Conservation (phyloP, 2,797 vertebrate species). For the Cichlasoma orientale region DNA sequence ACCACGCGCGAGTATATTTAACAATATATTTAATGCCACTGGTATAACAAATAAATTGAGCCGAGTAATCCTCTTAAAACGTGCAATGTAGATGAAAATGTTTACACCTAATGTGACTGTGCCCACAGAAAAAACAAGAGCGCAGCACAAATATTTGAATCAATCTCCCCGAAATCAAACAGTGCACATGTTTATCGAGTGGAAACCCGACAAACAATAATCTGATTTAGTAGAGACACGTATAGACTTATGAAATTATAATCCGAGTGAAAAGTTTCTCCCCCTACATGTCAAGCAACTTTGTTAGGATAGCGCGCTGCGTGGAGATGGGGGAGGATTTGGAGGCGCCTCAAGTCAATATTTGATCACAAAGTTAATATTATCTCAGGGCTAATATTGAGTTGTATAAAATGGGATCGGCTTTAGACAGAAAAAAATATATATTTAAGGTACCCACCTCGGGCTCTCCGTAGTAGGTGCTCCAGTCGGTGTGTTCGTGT, state of each 20-base stretch:
- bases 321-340: conserved; percentile 95
- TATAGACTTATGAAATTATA: conserved; percentile 66
- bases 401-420: conserved; percentile 95
- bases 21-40: background rate
- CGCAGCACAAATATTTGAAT: conserved; percentile 62
- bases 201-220: conserved; percentile 40
- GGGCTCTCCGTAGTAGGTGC: conserved; percentile 97
- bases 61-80: conserved; percentile 15
- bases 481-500: conserved; percentile 99
- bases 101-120: background rate
- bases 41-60: background rate
- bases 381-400: conserved; percentile 98
- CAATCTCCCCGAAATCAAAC: conserved; percentile 46
- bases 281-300: conserved; percentile 85
- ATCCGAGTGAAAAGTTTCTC: conserved; percentile 71
- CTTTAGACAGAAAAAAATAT: conserved; percentile 77
- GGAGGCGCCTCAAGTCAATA: conserved; percentile 96
- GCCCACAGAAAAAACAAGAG: conserved; percentile 6
- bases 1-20: background rate
- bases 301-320: conserved; percentile 89
- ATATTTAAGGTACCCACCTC: conserved; percentile 91
- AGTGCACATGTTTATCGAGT: conserved; percentile 55
- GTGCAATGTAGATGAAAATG: conserved; percentile 2
- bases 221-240: conserved; percentile 54
- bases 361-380: conserved; percentile 98